phyloP scores from a whole-genome alignment of 2,888 invertebrate species.

The Sipha maydis region DNA sequence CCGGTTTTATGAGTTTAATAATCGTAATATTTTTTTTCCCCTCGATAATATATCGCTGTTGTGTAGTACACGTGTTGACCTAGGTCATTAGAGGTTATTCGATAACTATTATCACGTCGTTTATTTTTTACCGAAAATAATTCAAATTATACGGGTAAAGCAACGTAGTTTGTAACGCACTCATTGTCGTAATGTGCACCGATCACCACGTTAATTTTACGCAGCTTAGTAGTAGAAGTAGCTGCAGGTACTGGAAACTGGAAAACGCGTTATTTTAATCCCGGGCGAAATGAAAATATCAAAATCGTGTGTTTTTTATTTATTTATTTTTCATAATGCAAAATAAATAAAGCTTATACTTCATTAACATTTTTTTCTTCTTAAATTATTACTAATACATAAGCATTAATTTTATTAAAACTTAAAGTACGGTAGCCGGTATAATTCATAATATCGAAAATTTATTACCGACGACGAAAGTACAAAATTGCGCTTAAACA shows the following conservation, averaged over 20 bases:
- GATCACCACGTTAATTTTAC: no score
- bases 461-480: conserved; percentile 37
- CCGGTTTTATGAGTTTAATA: no score
- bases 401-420: conserved; percentile 42
- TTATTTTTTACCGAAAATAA: no score
- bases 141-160: no score
- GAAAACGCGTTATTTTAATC: neutral
- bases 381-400: neutral
- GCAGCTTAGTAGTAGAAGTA: no score
- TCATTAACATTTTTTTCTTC: conserved; percentile 32
- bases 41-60: no score
- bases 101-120: no score
- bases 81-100: no score
- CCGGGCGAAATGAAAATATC: neutral
- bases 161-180: no score
- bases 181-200: no score
- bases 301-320: neutral
- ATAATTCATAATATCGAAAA: conserved; percentile 4
- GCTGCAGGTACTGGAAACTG: neutral
- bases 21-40: no score
- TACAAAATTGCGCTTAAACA: conserved; percentile 51
- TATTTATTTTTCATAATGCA: neutral
- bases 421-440: neutral
- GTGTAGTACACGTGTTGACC: no score
- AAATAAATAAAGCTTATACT: conserved; percentile 26